A percentile compares a stretch with the other conserved stretches of the same genome.
These are phyloP conservation scores for Pipa parva DNA, from an alignment of 2,113 vertebrate genomes.

Conservation along the genomic window DNA sequence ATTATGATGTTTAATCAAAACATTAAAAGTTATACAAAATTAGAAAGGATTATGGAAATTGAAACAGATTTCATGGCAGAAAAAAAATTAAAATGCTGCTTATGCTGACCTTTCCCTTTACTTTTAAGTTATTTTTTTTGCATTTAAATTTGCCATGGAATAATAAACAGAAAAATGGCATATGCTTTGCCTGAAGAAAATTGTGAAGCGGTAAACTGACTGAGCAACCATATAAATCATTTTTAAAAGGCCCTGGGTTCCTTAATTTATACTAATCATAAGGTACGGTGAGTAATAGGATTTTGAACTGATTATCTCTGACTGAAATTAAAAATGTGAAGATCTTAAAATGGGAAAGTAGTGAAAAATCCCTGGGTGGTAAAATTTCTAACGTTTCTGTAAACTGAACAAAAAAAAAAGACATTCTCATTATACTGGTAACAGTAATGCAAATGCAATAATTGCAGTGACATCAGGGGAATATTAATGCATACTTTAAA, in stretches of 20 bases:
- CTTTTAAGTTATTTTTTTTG: not conserved
- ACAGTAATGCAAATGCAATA: no score
- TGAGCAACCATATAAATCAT: constrained; percentile 22
- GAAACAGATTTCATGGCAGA: not conserved
- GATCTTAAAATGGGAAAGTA: not conserved
- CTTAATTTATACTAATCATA: not conserved
- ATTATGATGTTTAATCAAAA: not conserved
- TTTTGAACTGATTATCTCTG: not conserved
- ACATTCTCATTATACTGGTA: no score
- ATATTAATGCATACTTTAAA: not conserved
- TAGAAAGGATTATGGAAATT: not conserved
- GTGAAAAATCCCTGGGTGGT: not conserved
- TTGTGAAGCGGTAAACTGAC: constrained; percentile 3
- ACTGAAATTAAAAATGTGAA: not conserved
- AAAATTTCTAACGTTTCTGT: not conserved
- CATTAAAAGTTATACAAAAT: not conserved
- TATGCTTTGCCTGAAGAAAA: constrained; percentile 18
- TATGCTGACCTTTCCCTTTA: not conserved
- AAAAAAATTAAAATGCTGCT: not conserved
- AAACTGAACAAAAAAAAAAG: no score
- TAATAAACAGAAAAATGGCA: constrained; percentile 19
- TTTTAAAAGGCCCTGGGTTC: constrained; percentile 11
- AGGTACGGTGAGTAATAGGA: not conserved
- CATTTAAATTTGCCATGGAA: constrained; percentile 13
- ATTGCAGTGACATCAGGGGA: not conserved